Evolutionary conservation across 2,888 invertebrate species (phyloP), one percentile per base, ranked within the genome.

Genomic region (Drosophila glabriapex): DNA sequence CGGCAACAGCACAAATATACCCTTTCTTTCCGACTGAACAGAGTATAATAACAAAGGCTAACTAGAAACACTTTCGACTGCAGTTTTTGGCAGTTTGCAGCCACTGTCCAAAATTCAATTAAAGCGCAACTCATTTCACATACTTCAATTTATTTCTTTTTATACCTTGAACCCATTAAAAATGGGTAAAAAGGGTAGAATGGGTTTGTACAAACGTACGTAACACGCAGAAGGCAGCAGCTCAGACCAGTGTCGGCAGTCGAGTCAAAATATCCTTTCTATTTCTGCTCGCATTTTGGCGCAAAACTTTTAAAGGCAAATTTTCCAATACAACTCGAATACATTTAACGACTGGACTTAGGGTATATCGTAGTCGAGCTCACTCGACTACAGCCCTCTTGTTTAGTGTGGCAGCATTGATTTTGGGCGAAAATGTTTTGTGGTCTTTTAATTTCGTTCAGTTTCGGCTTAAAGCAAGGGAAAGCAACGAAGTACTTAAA

Each of bases 41-140:
- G 66, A 2, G 68, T 53, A 37, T 37, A n/a, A 46, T n/a, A 7
- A 50, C 37, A 29, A 35, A 43, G 58, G 67, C 67, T 41, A 75
- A 55, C 65, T 63, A 31, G 39, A 55, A 70, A 54, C 60, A 71
- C 58, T 85, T 70, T 65, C 50, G 28, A 41, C 76, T 52, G 68
- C 53, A 33, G 37, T 74, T 64, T 52, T 28, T 37, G 55, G 59
- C 63, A 61, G 65, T 62, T 63, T 61, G 55, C 43, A 19, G 50
- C 35, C 55, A 63, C 25, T 53, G 59, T 68, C 54, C 59, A 14
- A 73, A 87, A 84, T 89, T 89, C 82, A 85, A 85, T 89, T 89
- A 87, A 66, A 73, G 52, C 62, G 72, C 77, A 50, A 52, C 55
- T 55, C 58, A 58, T 66, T 70, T 58, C 49, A 71, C 73, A 80